Evolutionary conservation across 2,797 vertebrate species (phyloP).

Genomic region (Thamnophis elegans): DNA sequence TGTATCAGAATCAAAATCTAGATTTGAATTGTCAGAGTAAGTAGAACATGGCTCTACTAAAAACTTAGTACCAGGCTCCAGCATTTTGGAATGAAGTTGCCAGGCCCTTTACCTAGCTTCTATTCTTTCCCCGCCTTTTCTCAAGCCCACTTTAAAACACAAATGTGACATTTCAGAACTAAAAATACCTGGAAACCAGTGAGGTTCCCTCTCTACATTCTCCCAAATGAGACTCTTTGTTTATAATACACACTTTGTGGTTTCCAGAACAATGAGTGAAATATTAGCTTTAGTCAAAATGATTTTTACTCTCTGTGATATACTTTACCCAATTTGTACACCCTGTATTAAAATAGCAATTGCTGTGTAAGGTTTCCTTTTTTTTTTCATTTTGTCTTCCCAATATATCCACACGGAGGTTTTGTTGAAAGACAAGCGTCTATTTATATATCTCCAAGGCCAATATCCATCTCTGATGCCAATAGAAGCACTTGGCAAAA

Average conservation of each 20-base stretch:
- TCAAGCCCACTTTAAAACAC: background rate
- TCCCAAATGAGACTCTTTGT: background rate
- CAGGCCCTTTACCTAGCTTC: background rate
- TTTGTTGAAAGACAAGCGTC: background rate
- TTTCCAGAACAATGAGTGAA: background rate
- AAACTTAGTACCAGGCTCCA: background rate
- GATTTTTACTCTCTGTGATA: background rate
- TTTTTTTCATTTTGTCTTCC: background rate
- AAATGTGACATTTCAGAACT: background rate
- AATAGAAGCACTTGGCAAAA: background rate
- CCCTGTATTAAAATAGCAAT: background rate
- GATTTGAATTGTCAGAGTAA: background rate
- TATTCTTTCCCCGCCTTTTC: background rate
- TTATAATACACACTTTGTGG: background rate
- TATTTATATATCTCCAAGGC: slow-evolving; percentile 11
- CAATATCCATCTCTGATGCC: background rate
- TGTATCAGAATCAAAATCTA: background rate
- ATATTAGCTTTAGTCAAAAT: background rate
- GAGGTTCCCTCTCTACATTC: background rate
- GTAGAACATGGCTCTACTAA: background rate
- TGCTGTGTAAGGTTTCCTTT: background rate
- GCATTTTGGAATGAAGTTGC: background rate
- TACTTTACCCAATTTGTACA: background rate
- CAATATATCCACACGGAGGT: background rate
- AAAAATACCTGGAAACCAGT: background rate